Conservation (phyloP, 2,888 invertebrate genomes). For the Drosophila cognata region DNA sequence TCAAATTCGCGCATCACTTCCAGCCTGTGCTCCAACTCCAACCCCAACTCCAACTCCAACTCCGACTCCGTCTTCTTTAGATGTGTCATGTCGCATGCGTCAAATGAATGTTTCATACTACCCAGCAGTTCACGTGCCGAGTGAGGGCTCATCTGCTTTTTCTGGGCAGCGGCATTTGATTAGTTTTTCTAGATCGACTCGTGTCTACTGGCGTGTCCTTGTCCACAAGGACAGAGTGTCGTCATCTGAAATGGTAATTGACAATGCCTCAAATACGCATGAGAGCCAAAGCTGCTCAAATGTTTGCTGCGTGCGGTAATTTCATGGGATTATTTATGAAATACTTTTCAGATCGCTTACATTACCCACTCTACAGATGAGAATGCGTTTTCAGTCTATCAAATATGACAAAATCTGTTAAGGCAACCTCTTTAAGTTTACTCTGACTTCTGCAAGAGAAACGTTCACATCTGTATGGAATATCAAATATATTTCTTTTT, state of each 20-base stretch:
- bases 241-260: conserved; percentile 44
- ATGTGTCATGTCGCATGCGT: conserved; percentile 71
- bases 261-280: conserved; percentile 33
- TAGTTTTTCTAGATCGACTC: conserved; percentile 71
- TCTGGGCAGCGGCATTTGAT: conserved; percentile 68
- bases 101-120: conserved; percentile 78
- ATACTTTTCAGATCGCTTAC: conserved; percentile 43
- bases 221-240: conserved; percentile 16
- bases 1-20: conserved; percentile 53
- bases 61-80: not conserved
- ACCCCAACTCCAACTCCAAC: not conserved
- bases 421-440: not conserved
- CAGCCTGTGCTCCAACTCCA: conserved; percentile 11
- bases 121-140: conserved; percentile 34
- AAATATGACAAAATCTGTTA: not conserved
- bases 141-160: conserved; percentile 66
- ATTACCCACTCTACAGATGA: conserved; percentile 18
- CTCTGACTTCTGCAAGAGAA: not conserved
- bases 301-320: conserved; percentile 68
- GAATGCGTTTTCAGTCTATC: not conserved
- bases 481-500: conserved; percentile 1
- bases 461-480: conserved; percentile 11
- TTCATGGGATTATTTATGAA: conserved; percentile 70
- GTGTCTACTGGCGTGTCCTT: conserved; percentile 50
- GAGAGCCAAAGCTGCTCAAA: conserved; percentile 23